Percentiles rank a stretch among this genome's conserved stretches.
Evolutionary conservation across 2,113 vertebrate genomes (phyloP).

Genomic region (Scomber colias): DNA sequence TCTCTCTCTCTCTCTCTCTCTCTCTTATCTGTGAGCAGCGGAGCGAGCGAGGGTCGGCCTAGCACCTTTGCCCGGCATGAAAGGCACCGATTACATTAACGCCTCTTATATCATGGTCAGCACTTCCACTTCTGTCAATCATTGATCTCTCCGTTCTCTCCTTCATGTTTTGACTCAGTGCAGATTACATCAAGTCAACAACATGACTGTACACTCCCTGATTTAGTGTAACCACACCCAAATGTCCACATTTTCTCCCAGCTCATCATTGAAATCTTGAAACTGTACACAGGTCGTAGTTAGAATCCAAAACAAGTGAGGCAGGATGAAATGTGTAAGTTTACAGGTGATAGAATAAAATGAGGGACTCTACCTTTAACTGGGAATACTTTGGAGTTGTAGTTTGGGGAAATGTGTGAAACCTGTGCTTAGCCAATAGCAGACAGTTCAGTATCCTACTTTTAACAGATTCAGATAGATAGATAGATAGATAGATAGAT

Average conservation of each 20-base stretch:
- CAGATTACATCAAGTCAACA: conserved; percentile 5
- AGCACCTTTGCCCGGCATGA: conserved; percentile 92
- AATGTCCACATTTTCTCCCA: background rate
- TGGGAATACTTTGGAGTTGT: no score
- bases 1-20: background rate
- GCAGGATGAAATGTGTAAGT: no score
- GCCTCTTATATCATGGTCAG: conserved; percentile 99
- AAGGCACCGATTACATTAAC: conserved; percentile 97
- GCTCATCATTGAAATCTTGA: background rate
- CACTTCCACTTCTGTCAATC: conserved; percentile 44
- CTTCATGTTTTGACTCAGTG: conserved; percentile 1
- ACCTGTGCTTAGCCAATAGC: no score
- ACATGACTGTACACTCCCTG: background rate
- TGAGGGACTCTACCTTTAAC: no score
- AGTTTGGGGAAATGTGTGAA: no score
- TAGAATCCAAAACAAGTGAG: background rate
- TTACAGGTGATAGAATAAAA: no score
- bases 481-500: no score
- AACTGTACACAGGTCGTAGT: background rate
- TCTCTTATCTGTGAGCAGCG: conserved; percentile 77
- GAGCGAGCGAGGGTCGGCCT: conserved; percentile 94
- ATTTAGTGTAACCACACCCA: background rate
- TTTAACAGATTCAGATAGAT: no score
- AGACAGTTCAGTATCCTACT: no score
- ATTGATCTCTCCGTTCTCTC: conserved; percentile 9